Evolutionary conservation across 2,113 vertebrate species (phyloP), one percentile per base, ranked within the genome.

Genomic region (Ammodytes marinus): DNA sequence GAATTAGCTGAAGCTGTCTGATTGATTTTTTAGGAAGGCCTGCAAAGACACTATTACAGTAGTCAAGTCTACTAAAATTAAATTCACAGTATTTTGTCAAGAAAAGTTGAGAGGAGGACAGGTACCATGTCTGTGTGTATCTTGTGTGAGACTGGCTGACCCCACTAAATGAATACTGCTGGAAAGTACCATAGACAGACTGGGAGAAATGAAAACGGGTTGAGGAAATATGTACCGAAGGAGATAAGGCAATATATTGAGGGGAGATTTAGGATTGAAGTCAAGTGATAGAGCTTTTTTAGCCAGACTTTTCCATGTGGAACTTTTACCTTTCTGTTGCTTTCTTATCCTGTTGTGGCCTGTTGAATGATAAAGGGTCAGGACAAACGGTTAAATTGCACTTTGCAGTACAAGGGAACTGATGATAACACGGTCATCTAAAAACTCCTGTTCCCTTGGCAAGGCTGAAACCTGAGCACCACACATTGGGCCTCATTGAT

Each of bases 351-450:
- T 74, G 61, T 19, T 37, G 74, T 64, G 37, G 76, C 65, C 78
- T 40, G n/a, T 1, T 50, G 50, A 67, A 57, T 13, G 87, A 90
- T 89, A 89, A 82, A 57, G 52, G 54, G 66, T 69, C n/a, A 54
- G 77, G 79, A 76, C 67, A 83, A 90, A 81, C 59, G 15, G 45
- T 46, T 40, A 70, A 80, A 86, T 70, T 86, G 69, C 73, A 72
- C 76, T 73, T 52, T 3, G 0, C 9, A 0, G 4, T 58, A 13
- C 54, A 74, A 59, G 59, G 68, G 69, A 72, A 64, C 37, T 6
- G 64, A 46, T 42, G 50, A 80, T 83, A 84, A 81, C 63, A 71
- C 66, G 69, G 35, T 19, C 50, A 54, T 59, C 74, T 8, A 19
- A 60, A 68, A 35, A 63, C 60, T 54, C 50, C 65, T 40, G 45